These are phyloP conservation scores for Capreolus pygargus DNA, from an alignment of 2,113 vertebrate genomes.

Conservation along the genomic window DNA sequence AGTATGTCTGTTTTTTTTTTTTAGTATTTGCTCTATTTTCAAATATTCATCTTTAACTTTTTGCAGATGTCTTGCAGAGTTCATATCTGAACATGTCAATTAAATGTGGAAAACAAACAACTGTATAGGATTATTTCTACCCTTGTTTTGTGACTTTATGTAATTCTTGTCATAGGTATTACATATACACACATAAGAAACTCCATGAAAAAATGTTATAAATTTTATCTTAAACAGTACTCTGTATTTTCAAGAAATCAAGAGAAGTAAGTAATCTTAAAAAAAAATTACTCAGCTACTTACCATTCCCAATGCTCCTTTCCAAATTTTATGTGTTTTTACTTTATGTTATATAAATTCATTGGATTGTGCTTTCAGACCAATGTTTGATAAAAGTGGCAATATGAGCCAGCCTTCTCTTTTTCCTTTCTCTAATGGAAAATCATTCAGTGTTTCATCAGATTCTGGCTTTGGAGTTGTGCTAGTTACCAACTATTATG, in stretches of 20 bases:
- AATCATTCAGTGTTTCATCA: neutral
- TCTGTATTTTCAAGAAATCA: neutral
- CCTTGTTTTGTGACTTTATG: neutral
- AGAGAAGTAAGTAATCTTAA: neutral
- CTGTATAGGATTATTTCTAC: neutral
- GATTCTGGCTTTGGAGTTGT: neutral
- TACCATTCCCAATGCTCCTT: neutral
- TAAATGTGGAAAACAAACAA: neutral
- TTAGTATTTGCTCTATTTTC: neutral
- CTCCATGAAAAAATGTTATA: neutral
- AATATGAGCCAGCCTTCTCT: neutral
- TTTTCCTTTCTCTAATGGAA: neutral
- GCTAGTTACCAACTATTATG: neutral
- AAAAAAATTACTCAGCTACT: neutral
- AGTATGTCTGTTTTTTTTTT: neutral
- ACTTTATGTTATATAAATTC: neutral
- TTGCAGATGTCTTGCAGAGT: neutral
- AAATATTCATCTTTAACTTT: neutral
- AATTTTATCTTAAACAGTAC: neutral
- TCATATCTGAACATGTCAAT: neutral
- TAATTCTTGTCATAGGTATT: neutral
- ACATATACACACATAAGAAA: neutral
- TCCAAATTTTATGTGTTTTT: neutral
- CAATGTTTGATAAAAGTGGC: neutral
- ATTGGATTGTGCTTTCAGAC: neutral